Evolutionary conservation across 2,113 vertebrate species (phyloP), one percentile per base, ranked within the genome.

Genomic region (Platysternon megacephalum): DNA sequence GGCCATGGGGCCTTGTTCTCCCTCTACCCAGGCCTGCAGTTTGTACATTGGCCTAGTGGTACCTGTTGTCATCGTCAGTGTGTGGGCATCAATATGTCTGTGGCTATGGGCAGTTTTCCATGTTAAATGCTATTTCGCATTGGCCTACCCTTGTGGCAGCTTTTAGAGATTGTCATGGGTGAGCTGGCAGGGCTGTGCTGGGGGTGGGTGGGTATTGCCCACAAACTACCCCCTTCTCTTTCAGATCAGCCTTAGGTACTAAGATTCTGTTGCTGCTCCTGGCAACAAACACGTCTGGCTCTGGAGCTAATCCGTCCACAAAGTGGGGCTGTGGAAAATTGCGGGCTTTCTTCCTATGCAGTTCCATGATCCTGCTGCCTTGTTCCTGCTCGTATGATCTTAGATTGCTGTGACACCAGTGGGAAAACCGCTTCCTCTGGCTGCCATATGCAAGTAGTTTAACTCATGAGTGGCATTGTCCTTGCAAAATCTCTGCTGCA

Each of bases 351-450:
- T 14, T 53, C 32, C 2, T 13, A 49, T 5, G 19, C 19, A 13
- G 19, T 11, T n/a, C 6, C 12, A 26, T 8, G 24, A 39, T 42
- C 53, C 53, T 0, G 0, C 12, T 0, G 2, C 22, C 0, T 0
- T 52, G 56, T 44, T 55, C 35, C 35, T 44, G 76, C 79, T 46
- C 26, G 28, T 35, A 61, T 61, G 46, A 13, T 32, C 58, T 42
- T 51, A 44, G 21, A 29, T 24, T 44, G 53, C 42, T 53, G 46
- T 44, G 26, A 48, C 24, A 42, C 74, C 44, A 10, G 11, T 24
- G 55, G 42, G 78, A 55, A 26, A 76, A 24, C 21, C 3, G 5
- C 72, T 11, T 26, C n/a, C 11, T 56, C 29, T 48, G 35, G 46
- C 32, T 82, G 35, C 17, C 32, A 26, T 86, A 42, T 49, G 51